phyloP scores from a whole-genome alignment of 2,797 vertebrate species.

The Notamacropus eugenii region DNA sequence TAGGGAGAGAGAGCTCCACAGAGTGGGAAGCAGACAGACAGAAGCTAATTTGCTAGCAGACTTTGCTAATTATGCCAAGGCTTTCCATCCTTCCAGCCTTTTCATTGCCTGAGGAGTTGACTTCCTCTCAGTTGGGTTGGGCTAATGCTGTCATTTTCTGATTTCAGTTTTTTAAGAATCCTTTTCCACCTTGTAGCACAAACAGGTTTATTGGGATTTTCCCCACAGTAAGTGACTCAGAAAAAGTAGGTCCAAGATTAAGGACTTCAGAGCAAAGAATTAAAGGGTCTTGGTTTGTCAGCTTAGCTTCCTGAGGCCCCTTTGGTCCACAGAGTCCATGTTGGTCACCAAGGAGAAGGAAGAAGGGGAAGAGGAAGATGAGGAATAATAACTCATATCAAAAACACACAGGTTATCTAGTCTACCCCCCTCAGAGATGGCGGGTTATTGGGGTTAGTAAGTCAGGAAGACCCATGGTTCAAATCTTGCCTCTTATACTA shows the following conservation, averaged over 20 bases:
- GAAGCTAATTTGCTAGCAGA: conserved; percentile 16
- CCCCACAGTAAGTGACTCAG: neutral
- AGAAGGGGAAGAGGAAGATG: neutral
- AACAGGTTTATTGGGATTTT: neutral
- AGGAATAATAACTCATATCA: neutral
- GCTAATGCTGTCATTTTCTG: neutral
- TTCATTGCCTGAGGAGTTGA: neutral
- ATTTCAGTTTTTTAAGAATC: neutral
- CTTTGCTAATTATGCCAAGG: conserved; percentile 3
- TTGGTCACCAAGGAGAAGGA: neutral
- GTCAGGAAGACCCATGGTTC: neutral
- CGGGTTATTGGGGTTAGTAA: neutral
- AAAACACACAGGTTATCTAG: neutral
- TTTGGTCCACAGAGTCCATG: neutral
- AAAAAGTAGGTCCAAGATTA: neutral
- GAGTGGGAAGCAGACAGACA: neutral
- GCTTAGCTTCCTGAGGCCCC: neutral
- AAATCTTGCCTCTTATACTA: neutral
- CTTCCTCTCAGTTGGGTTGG: neutral
- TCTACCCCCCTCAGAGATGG: neutral
- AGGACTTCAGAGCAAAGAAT: neutral
- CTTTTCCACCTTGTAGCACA: neutral
- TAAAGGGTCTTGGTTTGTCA: neutral
- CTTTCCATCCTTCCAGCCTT: neutral
- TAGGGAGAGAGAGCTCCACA: neutral